A percentile compares a stretch with the other conserved stretches of the same genome.
Evolutionary conservation across 2,113 vertebrate species (phyloP).

Genomic region (Eleginops maclovinus): DNA sequence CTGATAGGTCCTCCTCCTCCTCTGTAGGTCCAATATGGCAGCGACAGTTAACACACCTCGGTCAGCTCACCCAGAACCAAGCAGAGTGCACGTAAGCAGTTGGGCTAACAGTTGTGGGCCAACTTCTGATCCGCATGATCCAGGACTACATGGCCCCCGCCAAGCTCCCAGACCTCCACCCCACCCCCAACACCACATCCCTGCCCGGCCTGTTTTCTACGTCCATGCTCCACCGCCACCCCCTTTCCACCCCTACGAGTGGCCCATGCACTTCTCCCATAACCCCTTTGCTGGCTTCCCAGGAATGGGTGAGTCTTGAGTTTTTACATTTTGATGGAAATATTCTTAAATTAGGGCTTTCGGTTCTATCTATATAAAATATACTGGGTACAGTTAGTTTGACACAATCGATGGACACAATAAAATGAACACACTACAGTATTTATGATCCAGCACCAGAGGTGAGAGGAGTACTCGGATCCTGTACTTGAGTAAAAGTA

Average conservation of each 20-base stretch:
- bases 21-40: constrained; percentile 55
- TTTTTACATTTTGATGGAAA: background rate
- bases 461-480: no score
- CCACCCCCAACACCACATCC: background rate
- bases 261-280: constrained; percentile 69
- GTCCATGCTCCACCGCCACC: constrained; percentile 54
- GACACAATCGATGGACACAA: background rate
- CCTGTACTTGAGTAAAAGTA: no score
- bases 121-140: constrained; percentile 20
- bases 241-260: constrained; percentile 68
- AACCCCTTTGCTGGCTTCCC: constrained; percentile 66
- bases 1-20: fast-evolving
- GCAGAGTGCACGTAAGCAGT: background rate
- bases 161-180: constrained; percentile 33
- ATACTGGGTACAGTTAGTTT: background rate
- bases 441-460: background rate
- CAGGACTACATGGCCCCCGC: constrained; percentile 5
- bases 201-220: constrained; percentile 52
- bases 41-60: constrained; percentile 4
- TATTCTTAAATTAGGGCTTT: background rate
- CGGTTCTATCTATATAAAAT: no score
- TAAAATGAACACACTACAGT: background rate
- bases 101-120: background rate
- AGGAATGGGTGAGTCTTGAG: constrained; percentile 63
- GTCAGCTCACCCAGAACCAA: constrained; percentile 18